Conservation (phyloP, 2,888 invertebrate species). For the Lepidocyrtoides sp. region DNA sequence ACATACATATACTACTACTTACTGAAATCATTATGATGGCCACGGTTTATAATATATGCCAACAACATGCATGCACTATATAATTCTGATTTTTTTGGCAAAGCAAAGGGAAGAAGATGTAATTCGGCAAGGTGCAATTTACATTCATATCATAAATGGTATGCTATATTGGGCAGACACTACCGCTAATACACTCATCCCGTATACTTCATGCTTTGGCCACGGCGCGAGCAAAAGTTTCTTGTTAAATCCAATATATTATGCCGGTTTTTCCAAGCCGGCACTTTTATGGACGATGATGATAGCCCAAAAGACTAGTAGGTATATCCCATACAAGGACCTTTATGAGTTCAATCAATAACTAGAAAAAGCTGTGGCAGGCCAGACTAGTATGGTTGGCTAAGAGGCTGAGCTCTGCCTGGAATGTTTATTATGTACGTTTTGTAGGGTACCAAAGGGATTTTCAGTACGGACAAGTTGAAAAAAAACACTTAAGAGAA, state of each 20-base stretch:
- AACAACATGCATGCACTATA: constrained; percentile 18
- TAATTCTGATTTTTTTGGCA: constrained; percentile 41
- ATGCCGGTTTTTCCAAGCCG: constrained; percentile 59
- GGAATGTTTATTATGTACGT: too few species aligned
- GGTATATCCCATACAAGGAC: background rate
- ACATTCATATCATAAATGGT: background rate
- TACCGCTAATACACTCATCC: background rate
- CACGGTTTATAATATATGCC: background rate
- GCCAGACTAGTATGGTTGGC: background rate
- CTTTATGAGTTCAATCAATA: constrained; percentile 68
- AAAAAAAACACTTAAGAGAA: too few species aligned
- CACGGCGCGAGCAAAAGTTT: constrained; percentile 29
- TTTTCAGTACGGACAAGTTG: too few species aligned
- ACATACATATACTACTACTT: too few species aligned
- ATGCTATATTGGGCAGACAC: background rate
- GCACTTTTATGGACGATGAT: constrained; percentile 38
- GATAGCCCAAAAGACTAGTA: background rate
- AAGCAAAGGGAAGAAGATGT: background rate
- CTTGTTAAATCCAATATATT: constrained; percentile 32
- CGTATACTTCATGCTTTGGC: background rate
- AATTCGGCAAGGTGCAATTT: constrained; percentile 24
- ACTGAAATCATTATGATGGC: background rate
- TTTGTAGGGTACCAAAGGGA: too few species aligned
- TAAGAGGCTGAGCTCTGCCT: too few species aligned
- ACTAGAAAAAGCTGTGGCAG: constrained; percentile 8